Conservation (phyloP, 1,140 invertebrate genomes). For the Lanistes nyassanus region DNA sequence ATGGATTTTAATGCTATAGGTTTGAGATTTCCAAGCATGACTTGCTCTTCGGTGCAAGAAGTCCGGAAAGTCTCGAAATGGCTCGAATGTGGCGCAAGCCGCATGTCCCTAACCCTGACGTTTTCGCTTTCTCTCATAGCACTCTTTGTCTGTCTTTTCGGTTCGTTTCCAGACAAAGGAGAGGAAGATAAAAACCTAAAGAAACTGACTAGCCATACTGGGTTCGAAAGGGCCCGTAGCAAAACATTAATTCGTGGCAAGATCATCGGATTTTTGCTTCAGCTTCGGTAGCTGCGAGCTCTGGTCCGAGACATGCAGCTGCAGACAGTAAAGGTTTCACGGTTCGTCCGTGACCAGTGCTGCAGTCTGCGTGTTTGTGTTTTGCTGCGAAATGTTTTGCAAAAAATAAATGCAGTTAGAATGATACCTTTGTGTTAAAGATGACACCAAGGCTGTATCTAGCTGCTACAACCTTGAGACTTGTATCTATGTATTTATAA, state of each 20-base stretch:
- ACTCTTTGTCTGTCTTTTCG: slow-evolving; percentile 10
- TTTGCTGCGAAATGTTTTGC: not conserved
- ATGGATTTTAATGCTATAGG: not conserved
- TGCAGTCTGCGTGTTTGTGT: not conserved
- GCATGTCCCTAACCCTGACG: not conserved
- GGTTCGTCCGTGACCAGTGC: not conserved
- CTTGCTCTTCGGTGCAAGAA: not conserved
- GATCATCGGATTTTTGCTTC: not conserved
- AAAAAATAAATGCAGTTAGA: not conserved
- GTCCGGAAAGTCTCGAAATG: not conserved
- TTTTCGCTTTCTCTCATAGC: not conserved
- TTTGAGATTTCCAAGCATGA: not conserved
- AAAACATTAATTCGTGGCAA: not conserved
- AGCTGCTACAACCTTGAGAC: too few species aligned
- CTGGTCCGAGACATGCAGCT: not conserved
- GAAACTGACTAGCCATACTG: slow-evolving; percentile 2
- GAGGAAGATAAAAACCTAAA: not conserved
- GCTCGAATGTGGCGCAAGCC: not conserved
- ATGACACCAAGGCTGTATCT: too few species aligned
- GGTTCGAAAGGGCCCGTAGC: not conserved
- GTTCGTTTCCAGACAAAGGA: slow-evolving; percentile 8
- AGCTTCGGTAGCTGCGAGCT: not conserved
- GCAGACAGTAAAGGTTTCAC: not conserved
- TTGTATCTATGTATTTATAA: too few species aligned
- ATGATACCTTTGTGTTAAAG: too few species aligned